phyloP scores from a whole-genome alignment of 2,113 vertebrate genomes.

The Anolis carolinensis region DNA sequence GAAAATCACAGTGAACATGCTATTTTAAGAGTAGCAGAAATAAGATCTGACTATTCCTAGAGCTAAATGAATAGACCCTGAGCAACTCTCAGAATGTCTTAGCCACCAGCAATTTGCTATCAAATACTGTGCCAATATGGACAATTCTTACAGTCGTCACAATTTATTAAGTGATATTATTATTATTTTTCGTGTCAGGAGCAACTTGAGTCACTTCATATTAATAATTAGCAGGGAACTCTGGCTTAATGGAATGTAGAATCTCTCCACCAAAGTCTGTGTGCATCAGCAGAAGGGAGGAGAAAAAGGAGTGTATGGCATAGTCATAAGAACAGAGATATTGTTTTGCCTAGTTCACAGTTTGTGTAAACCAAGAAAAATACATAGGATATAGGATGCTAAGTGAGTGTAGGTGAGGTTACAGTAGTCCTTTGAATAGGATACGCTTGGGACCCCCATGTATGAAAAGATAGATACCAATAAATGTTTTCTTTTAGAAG shows the following conservation, averaged over 20 bases:
- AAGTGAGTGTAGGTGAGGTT: background rate
- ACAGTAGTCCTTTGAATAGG: background rate
- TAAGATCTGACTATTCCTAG: background rate
- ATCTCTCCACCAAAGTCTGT: background rate
- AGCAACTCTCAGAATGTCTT: background rate
- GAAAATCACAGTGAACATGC: background rate
- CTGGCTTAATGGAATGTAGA: background rate
- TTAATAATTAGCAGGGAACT: background rate
- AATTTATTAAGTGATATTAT: background rate
- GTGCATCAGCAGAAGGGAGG: background rate
- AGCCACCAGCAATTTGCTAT: background rate
- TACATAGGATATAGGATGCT: background rate
- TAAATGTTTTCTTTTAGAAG: no score
- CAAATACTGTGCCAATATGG: background rate
- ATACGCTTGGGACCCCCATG: background rate
- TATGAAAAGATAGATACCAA: background rate
- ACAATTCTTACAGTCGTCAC: background rate
- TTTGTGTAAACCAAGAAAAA: background rate
- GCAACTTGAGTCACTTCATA: no score
- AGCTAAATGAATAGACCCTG: background rate
- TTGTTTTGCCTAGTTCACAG: background rate
- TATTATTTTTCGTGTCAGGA: no score
- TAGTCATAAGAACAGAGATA: background rate
- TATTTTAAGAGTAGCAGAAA: background rate
- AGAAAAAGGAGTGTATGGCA: background rate